Conservation (phyloP, 1,140 invertebrate species). For the Pseudomyrmex pallidus region DNA sequence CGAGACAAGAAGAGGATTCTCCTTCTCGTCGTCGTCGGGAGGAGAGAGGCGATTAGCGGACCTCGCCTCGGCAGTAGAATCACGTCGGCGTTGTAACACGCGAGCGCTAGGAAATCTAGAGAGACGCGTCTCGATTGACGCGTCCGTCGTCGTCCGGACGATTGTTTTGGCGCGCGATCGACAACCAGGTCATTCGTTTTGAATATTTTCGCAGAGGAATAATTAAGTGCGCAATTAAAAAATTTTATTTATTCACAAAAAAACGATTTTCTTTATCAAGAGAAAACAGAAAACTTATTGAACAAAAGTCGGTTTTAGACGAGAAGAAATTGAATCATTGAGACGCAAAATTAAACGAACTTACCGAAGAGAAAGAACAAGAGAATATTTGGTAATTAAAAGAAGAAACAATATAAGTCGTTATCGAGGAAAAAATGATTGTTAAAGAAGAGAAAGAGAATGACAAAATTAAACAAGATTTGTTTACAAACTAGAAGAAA, state of each 20-base stretch:
- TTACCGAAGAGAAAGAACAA: background rate
- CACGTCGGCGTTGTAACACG: conserved; percentile 63
- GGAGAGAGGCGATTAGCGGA: conserved; percentile 48
- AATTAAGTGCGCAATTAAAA: too few relatives aligned
- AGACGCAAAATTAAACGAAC: background rate
- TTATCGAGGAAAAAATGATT: background rate
- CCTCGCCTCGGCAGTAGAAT: conserved; percentile 50
- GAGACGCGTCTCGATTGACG: conserved; percentile 37
- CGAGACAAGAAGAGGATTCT: conserved; percentile 20
- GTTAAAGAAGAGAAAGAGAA: background rate
- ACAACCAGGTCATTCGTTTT: too few relatives aligned
- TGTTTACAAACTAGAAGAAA: background rate
- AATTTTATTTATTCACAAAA: too few relatives aligned
- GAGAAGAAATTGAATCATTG: background rate
- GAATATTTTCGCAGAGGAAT: too few relatives aligned
- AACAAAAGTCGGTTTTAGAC: background rate
- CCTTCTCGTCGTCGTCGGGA: background rate
- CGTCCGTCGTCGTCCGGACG: conserved; percentile 30
- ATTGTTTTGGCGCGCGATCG: background rate
- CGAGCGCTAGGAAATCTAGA: conserved; percentile 61
- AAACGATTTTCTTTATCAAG: background rate
- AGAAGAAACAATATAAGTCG: background rate
- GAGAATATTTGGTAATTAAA: background rate
- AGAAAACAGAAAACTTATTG: background rate
- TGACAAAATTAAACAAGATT: conserved; percentile 6